These are phyloP conservation scores for Telenomus remus DNA, from an alignment of 1,140 invertebrate genomes.

Conservation along the genomic window DNA sequence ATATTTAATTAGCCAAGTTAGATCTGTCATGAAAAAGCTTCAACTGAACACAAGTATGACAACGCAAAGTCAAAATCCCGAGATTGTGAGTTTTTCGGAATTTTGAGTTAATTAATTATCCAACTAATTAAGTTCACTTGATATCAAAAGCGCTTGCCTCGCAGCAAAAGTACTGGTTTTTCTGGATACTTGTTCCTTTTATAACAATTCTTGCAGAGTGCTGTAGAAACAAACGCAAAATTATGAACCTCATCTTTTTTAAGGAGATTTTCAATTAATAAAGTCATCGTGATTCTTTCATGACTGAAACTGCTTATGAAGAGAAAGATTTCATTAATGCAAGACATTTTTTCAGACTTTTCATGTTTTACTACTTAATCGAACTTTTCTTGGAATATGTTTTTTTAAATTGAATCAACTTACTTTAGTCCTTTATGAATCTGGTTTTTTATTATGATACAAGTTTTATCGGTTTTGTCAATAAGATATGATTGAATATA, in stretches of 20 bases:
- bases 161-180: constrained; percentile 4
- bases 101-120: constrained; percentile 4
- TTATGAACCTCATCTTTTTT: constrained; percentile 22
- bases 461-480: too few species aligned
- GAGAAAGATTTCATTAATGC: too few species aligned
- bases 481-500: too few species aligned
- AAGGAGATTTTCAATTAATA: constrained; percentile 33
- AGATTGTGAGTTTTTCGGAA: background rate
- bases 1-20: too few species aligned
- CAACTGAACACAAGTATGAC: background rate
- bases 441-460: too few species aligned
- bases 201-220: constrained; percentile 5
- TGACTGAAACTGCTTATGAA: constrained; percentile 35
- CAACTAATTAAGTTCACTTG: constrained; percentile 9
- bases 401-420: too few species aligned
- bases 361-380: too few species aligned
- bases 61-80: background rate
- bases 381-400: too few species aligned
- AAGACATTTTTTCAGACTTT: too few species aligned
- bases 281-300: constrained; percentile 18
- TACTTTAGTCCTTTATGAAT: too few species aligned
- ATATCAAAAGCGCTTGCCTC: constrained; percentile 3
- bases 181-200: constrained; percentile 13
- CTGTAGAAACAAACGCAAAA: constrained; percentile 22
- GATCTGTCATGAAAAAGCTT: too few species aligned